A percentile compares a stretch with the other conserved stretches of the same genome.
Evolutionary conservation across 2,797 vertebrate genomes (phyloP).

Genomic region (Gymnopithys bicolor): DNA sequence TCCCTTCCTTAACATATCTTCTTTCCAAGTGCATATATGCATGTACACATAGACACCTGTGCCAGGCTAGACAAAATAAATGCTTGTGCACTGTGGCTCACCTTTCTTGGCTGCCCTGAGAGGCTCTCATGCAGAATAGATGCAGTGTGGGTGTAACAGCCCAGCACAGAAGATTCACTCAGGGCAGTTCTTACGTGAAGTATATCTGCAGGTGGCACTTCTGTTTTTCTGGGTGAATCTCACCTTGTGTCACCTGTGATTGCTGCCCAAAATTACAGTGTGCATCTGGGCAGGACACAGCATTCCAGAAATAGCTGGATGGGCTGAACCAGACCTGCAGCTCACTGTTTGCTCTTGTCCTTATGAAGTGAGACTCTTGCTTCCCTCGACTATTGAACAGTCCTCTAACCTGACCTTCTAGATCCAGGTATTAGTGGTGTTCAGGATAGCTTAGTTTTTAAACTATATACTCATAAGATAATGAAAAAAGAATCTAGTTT

Average conservation of each 20-base stretch:
- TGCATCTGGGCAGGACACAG: neutral
- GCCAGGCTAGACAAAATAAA: neutral
- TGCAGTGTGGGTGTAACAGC: neutral
- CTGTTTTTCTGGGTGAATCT: neutral
- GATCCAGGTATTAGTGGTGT: neutral
- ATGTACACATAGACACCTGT: rapidly evolving
- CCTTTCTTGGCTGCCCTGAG: neutral
- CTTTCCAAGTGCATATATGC: neutral
- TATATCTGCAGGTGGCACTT: neutral
- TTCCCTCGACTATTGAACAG: neutral
- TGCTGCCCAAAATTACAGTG: neutral
- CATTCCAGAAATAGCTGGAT: neutral
- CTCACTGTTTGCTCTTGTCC: neutral
- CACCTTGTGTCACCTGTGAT: neutral
- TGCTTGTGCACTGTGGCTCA: neutral
- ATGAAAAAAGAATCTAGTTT: neutral
- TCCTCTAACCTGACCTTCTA: neutral
- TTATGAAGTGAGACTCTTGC: neutral
- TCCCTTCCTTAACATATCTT: neutral
- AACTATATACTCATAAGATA: neutral
- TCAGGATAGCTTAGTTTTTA: neutral
- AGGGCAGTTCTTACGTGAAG: neutral
- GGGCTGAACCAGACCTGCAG: neutral
- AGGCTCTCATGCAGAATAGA: neutral
- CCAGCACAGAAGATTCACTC: neutral